These are phyloP conservation scores for Cacatua alba DNA, from an alignment of 2,113 vertebrate species.

Conservation along the genomic window DNA sequence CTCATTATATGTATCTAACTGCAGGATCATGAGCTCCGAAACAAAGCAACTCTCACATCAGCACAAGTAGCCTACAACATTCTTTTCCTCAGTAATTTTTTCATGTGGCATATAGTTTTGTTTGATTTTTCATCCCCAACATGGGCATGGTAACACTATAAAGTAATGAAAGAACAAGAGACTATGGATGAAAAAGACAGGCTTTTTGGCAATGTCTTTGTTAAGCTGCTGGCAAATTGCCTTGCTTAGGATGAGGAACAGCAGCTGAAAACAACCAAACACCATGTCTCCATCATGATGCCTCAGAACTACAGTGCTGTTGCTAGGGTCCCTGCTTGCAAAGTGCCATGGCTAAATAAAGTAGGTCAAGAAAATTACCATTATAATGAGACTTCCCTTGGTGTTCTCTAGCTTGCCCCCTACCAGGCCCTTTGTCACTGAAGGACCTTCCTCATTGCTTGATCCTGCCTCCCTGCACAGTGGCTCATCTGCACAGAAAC, in stretches of 20 bases:
- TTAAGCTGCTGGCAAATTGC: not conserved
- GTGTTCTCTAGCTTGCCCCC: not conserved
- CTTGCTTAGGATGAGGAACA: not conserved
- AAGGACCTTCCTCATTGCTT: not conserved
- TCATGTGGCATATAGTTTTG: not conserved
- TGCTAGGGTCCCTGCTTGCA: not conserved
- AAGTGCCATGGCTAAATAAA: not conserved
- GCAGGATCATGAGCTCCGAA: not conserved
- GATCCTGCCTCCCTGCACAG: not conserved
- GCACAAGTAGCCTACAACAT: not conserved
- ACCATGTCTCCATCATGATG: not conserved
- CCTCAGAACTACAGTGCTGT: not conserved
- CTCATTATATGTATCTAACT: not conserved
- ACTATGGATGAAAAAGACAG: not conserved
- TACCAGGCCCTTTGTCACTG: accelerated
- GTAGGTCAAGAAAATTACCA: conserved; percentile 28
- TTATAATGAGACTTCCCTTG: not conserved
- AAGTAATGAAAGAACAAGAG: not conserved
- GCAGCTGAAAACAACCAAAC: not conserved
- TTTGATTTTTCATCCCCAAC: not conserved
- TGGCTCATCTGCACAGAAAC: not conserved
- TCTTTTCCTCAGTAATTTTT: not conserved
- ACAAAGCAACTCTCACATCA: not conserved
- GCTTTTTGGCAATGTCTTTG: not conserved
- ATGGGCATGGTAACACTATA: not conserved